phyloP scores from a whole-genome alignment of 2,113 vertebrate species.

The Illadopsis cleaveri region DNA sequence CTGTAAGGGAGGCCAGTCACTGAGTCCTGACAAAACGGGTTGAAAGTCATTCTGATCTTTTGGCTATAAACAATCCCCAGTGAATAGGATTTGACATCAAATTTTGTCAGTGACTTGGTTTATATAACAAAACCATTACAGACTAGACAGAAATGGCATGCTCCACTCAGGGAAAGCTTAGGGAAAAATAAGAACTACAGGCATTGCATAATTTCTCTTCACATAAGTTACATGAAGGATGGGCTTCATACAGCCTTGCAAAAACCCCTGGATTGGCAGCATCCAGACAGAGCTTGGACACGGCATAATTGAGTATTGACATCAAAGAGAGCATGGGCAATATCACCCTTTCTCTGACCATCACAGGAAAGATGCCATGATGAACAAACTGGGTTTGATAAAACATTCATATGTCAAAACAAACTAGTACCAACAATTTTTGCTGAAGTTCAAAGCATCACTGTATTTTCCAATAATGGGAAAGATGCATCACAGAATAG shows the following conservation, averaged over 20 bases:
- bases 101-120: constrained; percentile 3
- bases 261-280: not conserved
- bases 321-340: not conserved
- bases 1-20: not conserved
- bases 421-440: not conserved
- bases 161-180: not conserved
- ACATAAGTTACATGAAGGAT: not conserved
- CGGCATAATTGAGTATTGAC: not conserved
- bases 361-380: not conserved
- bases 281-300: not conserved
- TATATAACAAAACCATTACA: not conserved
- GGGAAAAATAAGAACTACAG: not conserved
- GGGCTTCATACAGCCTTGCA: not conserved
- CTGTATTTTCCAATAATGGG: not conserved
- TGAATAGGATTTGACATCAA: constrained; percentile 32
- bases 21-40: not conserved
- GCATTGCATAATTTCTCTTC: not conserved
- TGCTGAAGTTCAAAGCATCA: not conserved
- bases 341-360: not conserved
- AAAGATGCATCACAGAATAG: not conserved
- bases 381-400: not conserved
- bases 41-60: constrained; percentile 47
- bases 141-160: not conserved
- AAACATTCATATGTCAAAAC: not conserved
- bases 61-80: not conserved